Base-by-base conservation (phyloP, 2,113 vertebrate genomes). In the Mormyrus lacerda region DNA sequence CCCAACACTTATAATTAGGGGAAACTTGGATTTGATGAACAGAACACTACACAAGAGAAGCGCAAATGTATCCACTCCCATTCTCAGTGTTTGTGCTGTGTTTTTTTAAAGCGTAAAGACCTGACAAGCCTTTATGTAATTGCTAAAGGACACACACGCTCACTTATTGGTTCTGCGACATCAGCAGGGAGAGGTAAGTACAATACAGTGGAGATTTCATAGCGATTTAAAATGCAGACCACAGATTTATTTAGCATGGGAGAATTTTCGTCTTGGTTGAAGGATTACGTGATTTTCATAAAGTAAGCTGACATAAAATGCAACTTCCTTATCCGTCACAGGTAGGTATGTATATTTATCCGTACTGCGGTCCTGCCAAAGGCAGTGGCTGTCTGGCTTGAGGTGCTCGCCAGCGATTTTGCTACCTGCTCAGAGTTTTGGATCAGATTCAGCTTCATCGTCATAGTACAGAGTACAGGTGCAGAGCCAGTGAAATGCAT, bases 11-110 rank as follows among this genome's bases (percentile, higher is more conserved):
- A 87, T 87, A 87, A 87, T 87, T 87, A 87, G 39, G 55, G 58
- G 55, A 87, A 87, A 87, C 87, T 87, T 87, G 51, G 87, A 53
- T 87, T 61, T 87, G 87, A 87, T 87, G 87, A 87, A 55, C 87
- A 61, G 55, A 87, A 61, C 42, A 45, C 87, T 55, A 65, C 35
- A 65, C 17, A 27, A 87, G 87, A 50, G 55, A 61, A 61, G 39
- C 87, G 65, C 55, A 65, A 45, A 47, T 61, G 55, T n/a, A 65
- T 87, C 31, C 39, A 65, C 55, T 87, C 53, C 85, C 19, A 21
- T 87, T 87, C 44, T 87, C 85, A 35, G 53, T 55, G 86, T 24
- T 55, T 61, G 27, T 61, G 1, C 27, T 42, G 15, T 58, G 6
- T 42, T 44, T 61, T 17, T 61, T 42, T 39, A 44, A 65, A 87